Evolutionary conservation across 2,797 vertebrate genomes (phyloP).

Genomic region (Gobio occitaniae): DNA sequence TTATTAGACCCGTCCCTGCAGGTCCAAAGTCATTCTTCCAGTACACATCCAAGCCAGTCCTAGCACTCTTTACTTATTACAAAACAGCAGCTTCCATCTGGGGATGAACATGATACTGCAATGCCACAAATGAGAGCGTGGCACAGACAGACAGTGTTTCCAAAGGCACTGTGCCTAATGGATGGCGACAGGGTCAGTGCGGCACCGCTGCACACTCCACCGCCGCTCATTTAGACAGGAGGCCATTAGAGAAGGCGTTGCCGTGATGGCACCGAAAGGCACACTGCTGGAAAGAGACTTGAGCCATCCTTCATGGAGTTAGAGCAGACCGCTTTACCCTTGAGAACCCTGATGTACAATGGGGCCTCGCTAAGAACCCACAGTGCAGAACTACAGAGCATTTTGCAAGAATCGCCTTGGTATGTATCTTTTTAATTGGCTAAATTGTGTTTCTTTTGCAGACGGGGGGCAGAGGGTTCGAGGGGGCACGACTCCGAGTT

Average conservation of each 20-base stretch:
- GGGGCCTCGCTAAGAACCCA: slow-evolving; percentile 29
- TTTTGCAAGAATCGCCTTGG: slow-evolving; percentile 17
- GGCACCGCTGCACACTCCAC: slow-evolving; percentile 19
- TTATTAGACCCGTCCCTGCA: slow-evolving; percentile 8
- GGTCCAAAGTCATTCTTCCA: slow-evolving; percentile 31
- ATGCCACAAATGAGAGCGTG: slow-evolving; percentile 45
- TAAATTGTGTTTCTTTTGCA: slow-evolving; percentile 21
- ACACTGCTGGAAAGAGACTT: slow-evolving; percentile 27
- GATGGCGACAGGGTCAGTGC: slow-evolving; percentile 38
- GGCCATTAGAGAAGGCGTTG: slow-evolving; percentile 44
- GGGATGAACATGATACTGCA: neutral
- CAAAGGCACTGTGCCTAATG: slow-evolving; percentile 36
- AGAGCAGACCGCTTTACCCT: slow-evolving; percentile 32
- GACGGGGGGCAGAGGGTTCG: neutral
- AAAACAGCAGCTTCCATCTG: slow-evolving; percentile 36
- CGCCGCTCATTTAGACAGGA: slow-evolving; percentile 46
- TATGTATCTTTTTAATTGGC: slow-evolving; percentile 55
- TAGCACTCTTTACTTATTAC: slow-evolving; percentile 32
- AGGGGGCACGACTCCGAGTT: neutral
- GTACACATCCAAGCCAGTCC: slow-evolving; percentile 28
- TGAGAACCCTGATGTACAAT: slow-evolving; percentile 43
- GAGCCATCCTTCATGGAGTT: slow-evolving; percentile 9
- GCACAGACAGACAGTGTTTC: slow-evolving; percentile 39
- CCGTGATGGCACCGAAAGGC: neutral
- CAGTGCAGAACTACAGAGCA: slow-evolving; percentile 14